phyloP scores from a whole-genome alignment of 2,113 vertebrate species.

The Spilogale gracilis region DNA sequence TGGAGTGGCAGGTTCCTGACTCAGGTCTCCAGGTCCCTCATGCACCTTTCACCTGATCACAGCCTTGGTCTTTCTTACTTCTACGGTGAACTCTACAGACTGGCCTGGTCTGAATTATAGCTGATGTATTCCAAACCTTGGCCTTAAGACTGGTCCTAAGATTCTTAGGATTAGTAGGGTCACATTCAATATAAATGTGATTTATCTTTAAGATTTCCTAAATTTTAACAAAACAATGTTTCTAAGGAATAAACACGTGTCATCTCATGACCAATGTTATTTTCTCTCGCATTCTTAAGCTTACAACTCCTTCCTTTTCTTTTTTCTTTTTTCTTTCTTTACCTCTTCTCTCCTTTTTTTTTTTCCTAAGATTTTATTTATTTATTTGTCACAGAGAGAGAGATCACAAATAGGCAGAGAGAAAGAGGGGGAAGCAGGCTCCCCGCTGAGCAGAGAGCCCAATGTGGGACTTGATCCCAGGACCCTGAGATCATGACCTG shows the following conservation, averaged over 20 bases:
- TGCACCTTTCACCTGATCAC: neutral
- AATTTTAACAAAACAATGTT: slow-evolving; percentile 24
- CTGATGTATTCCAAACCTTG: neutral
- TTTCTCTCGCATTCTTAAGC: neutral
- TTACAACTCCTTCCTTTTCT: neutral
- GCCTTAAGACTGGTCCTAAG: neutral
- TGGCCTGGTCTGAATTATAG: neutral
- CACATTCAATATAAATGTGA: neutral
- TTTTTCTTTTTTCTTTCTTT: neutral
- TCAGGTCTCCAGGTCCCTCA: neutral
- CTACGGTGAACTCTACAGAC: neutral
- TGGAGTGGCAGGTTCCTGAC: neutral
- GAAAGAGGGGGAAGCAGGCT: no score
- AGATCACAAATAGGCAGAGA: no score
- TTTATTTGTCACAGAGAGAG: no score
- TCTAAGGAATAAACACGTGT: neutral
- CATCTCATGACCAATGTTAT: neutral
- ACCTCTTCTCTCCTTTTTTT: no score
- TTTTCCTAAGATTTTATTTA: no score
- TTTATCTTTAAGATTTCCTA: slow-evolving; percentile 2
- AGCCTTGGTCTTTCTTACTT: neutral
- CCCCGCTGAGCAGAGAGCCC: no score
- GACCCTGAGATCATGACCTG: no score
- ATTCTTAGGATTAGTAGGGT: neutral
- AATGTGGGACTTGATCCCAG: no score